Evolutionary conservation across 2,797 vertebrate species (phyloP), one percentile per base, ranked within the genome.

Genomic region (Gambusia yucatana): DNA sequence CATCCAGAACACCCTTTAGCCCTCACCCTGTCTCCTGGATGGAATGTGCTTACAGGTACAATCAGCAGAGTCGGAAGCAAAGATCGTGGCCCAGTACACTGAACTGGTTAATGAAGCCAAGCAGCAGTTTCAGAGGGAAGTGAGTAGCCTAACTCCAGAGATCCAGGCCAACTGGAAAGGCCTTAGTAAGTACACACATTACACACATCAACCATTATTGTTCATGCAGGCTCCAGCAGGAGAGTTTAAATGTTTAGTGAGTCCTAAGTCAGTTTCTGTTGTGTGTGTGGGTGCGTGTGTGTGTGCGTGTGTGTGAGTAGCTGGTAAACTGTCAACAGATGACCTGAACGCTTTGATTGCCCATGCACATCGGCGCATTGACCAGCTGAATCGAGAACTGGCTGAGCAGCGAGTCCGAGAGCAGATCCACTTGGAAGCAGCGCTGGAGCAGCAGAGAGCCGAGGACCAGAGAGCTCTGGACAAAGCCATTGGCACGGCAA

Each of bases 121-220:
- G 73, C 95, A 95, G 22, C 97, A 98, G 90, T 99, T 99, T 86
- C 97, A 97, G 88, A 95, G 92, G 79, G 98, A 99, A 92, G 95
- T 99, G 0, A 97, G 97, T 91, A 99, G 97, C 78, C 97, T 99
- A 72, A 99, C 97, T 69, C 98, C 98, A 0, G 97, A 98, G 0
- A 95, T 99, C 55, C 95, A 98, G 84, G 95, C 97, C 70, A 98
- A 97, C 90, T 99, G 98, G 98, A 98, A 97, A 88, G 97, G 98
- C 1, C 96, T 97, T 46, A 97, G 98, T 99, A 97, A 98, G 98
- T 77, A 2, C 94, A 28, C 25, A 41, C 59, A 46, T 52, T 52
- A 52, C 30, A 14, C 46, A 33, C 28, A 25, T 57, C 36, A 43
- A 4, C 22, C 39, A n/a, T 52, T 74, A 16, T 14, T 41, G 7